Conservation (phyloP, 2,113 vertebrate species). For the Heliornis fulica region DNA sequence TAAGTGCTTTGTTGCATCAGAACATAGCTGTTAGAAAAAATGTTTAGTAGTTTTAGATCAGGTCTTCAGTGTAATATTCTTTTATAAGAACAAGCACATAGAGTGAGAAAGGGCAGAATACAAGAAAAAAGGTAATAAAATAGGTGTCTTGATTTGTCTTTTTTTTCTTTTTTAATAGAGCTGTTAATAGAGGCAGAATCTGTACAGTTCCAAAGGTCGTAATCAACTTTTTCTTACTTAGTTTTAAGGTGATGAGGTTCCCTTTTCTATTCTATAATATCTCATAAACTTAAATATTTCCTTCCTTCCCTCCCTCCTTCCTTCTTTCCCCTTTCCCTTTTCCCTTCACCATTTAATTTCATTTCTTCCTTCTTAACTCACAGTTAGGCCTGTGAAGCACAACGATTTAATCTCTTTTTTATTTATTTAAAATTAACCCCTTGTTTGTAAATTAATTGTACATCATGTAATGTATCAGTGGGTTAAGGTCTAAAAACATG, state of each 20-base stretch:
- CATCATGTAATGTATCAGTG: not conserved
- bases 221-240: not conserved
- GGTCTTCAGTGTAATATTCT: not conserved
- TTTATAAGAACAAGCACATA: not conserved
- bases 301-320: too few species aligned
- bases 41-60: not conserved
- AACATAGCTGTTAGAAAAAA: accelerated
- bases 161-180: not conserved
- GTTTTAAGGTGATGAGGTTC: not conserved
- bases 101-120: not conserved
- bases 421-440: not conserved
- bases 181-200: not conserved
- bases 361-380: not conserved
- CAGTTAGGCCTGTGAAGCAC: not conserved
- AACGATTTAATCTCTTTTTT: not conserved
- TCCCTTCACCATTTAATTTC: too few species aligned
- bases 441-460: not conserved
- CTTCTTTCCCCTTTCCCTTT: too few species aligned
- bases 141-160: not conserved
- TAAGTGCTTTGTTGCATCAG: not conserved
- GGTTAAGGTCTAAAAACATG: not conserved
- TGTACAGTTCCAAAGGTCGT: not conserved
- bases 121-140: not conserved
- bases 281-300: not conserved
- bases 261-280: not conserved